Evolutionary conservation across 2,113 vertebrate species (phyloP).

Genomic region (Bos taurus): ARS-UCD2.0 NC_037329.1:111898001-111898500

Average conservation of each 20-base stretch:
- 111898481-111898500: not conserved
- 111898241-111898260: not conserved
- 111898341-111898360: conserved; percentile 43
- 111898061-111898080: not conserved
- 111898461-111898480: not conserved
- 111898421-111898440: conserved; percentile 30
- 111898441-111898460: not conserved
- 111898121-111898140: not conserved
- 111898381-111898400: conserved; percentile 5
- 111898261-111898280: not conserved
- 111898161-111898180: not conserved
- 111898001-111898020: not conserved
- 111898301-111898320: not conserved
- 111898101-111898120: not conserved
- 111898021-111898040: not conserved
- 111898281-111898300: not conserved
- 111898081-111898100: not conserved
- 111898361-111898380: conserved; percentile 41
- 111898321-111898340: not conserved
- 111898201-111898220: not conserved
- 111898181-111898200: not conserved
- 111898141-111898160: not conserved
- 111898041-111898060: not conserved
- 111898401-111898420: not conserved
- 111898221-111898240: not conserved